Evolutionary conservation across 2,113 vertebrate species (phyloP).

Genomic region (Sceloporus undulatus): DNA sequence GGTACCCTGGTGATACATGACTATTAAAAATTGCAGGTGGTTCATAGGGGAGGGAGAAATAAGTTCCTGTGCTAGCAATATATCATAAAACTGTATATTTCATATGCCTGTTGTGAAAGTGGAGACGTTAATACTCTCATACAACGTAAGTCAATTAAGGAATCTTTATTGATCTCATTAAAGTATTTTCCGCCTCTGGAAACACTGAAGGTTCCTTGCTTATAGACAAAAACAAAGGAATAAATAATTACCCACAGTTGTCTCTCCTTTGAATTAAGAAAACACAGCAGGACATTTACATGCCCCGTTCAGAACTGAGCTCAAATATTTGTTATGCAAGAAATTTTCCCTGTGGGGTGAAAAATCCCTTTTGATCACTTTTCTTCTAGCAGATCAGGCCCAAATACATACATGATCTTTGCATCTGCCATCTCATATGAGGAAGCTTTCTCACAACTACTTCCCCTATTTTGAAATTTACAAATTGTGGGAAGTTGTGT

Average conservation of each 20-base stretch:
- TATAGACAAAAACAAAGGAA: slow-evolving; percentile 68
- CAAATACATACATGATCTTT: slow-evolving; percentile 16
- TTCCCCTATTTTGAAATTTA: slow-evolving; percentile 2
- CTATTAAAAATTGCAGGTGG: slow-evolving; percentile 89
- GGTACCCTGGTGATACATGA: slow-evolving; percentile 83
- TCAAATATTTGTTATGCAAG: slow-evolving; percentile 43
- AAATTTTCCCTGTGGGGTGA: slow-evolving; percentile 37
- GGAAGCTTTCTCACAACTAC: background rate
- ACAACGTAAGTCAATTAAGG: slow-evolving; percentile 80
- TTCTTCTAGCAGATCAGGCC: background rate
- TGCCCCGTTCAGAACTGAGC: slow-evolving; percentile 31
- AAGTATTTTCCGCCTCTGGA: slow-evolving; percentile 68
- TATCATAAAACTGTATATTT: slow-evolving; percentile 83
- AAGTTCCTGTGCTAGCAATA: slow-evolving; percentile 80
- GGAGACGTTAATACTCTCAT: slow-evolving; percentile 80
- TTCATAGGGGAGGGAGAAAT: slow-evolving; percentile 76
- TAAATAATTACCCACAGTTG: slow-evolving; percentile 74
- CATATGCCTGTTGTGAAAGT: slow-evolving; percentile 79
- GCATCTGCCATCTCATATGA: background rate
- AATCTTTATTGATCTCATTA: slow-evolving; percentile 84
- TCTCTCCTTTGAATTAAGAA: slow-evolving; percentile 66
- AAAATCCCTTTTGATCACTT: slow-evolving; percentile 11
- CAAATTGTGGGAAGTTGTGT: background rate
- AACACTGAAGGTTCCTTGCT: slow-evolving; percentile 72
- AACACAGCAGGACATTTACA: slow-evolving; percentile 51